Evolutionary conservation across 2,888 invertebrate genomes (phyloP).

Genomic region (Notodonta ziczac): DNA sequence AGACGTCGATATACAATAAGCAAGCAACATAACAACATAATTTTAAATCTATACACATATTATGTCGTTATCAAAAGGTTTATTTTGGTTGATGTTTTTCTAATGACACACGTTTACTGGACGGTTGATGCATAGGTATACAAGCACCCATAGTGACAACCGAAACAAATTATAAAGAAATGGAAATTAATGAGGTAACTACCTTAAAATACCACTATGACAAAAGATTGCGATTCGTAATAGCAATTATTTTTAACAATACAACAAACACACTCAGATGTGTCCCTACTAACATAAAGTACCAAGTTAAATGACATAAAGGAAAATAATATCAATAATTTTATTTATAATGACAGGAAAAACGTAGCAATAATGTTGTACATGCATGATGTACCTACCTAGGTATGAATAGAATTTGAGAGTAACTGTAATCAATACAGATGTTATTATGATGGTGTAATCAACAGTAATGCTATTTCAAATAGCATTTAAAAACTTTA

Average conservation of each 20-base stretch:
- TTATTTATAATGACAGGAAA: neutral
- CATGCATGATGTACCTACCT: neutral
- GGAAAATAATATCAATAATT: slow-evolving; percentile 2
- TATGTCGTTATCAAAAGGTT: neutral
- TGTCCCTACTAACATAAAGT: neutral
- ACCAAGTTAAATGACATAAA: neutral
- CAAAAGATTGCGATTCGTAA: too few species aligned
- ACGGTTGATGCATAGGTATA: neutral
- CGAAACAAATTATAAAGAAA: neutral
- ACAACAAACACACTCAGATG: neutral
- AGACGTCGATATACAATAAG: neutral
- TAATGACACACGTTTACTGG: too few species aligned
- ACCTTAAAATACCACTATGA: too few species aligned
- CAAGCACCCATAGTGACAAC: neutral
- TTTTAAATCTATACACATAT: too few species aligned
- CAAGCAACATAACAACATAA: too few species aligned
- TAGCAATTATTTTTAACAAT: too few species aligned
- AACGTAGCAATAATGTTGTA: neutral
- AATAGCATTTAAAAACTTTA: too few species aligned
- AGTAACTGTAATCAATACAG: too few species aligned
- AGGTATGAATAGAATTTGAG: too few species aligned
- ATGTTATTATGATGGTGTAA: too few species aligned
- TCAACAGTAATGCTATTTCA: too few species aligned
- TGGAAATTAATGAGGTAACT: neutral
- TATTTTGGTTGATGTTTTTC: too few species aligned